Evolutionary conservation across 1,140 invertebrate genomes (phyloP).

Genomic region (Heliconius congener): DNA sequence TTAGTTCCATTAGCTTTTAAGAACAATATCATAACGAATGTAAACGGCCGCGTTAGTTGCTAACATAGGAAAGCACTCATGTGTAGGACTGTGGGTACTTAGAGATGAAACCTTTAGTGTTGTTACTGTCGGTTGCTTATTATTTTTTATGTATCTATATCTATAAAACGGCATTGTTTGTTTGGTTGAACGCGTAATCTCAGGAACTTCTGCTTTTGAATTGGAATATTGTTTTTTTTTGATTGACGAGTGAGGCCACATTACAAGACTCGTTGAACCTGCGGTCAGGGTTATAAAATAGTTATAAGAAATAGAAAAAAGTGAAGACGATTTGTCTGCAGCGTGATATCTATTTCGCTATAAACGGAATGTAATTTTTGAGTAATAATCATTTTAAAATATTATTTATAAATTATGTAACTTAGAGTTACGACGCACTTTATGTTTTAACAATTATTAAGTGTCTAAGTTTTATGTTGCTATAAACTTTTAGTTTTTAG

Average conservation of each 20-base stretch:
- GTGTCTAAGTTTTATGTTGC: not conserved
- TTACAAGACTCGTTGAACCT: no score
- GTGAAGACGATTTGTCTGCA: no score
- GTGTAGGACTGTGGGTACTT: not conserved
- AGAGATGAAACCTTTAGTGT: not conserved
- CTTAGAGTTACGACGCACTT: no score
- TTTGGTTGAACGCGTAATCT: no score
- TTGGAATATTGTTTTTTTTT: no score
- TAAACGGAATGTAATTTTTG: not conserved
- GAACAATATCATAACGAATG: constrained; percentile 26
- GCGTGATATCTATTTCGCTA: not conserved
- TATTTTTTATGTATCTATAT: not conserved
- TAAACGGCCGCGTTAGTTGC: constrained; percentile 18
- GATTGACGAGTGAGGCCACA: no score
- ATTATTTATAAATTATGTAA: no score
- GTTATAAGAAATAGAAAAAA: no score
- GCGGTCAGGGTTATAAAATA: no score
- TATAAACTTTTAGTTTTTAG: not conserved
- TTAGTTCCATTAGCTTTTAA: constrained; percentile 27
- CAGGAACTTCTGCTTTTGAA: no score
- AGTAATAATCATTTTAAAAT: no score
- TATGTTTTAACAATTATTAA: not conserved
- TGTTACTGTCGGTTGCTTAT: not conserved
- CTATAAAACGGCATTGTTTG: not conserved
- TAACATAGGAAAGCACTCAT: constrained; percentile 22